Base-by-base conservation (phyloP, 2,113 vertebrate species). In the Typhlomys cinereus region DNA sequence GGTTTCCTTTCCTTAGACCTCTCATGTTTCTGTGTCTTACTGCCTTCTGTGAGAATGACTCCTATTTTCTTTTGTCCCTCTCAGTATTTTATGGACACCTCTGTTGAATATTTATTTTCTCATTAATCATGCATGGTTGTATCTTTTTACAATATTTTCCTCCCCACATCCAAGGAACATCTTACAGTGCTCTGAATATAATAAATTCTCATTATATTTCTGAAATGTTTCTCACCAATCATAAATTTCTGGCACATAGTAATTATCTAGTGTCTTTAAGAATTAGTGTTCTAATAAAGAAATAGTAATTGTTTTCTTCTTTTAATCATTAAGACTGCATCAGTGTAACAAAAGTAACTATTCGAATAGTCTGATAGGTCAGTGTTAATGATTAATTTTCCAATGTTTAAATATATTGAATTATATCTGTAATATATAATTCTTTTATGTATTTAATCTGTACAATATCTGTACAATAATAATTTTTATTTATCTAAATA, bases 261-360 rank as follows among this genome's bases (percentile, higher is more conserved):
- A 89, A 95, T 96, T 54, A 80, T 27, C 29, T 74, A 34, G 48
- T 96, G 36, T 90, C 84, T 85, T 89, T 82, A 91, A 91, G 64
- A 82, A 67, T 93, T 89, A 89, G 20, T 91, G 20, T 59, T 64
- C 4, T 85, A 82, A 89, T 94, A 85, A 89, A 91, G 54, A 61
- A 50, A 17, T 54, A 61, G 25, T 71, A 46, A 86, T 85, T 66
- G 89, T 82, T 88, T 36, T 91, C n/a, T 67, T 44, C 41, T 78
- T 17, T 82, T 84, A 73, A 41, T 86, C 44, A 52, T 81, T 62
- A 62, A 84, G n/a, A 76, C 39, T n/a, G 6, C 61, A 67, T 57
- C 74, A 81, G 6, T 48, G 29, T 29, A 36, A 14, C 5, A 4
- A 62, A 64, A 81, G 54, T 39, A 75, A 73, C 27, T 82, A 64